These are phyloP conservation scores for Hypsibius dujardini DNA, from an alignment of 1,140 invertebrate genomes.

Conservation along the genomic window DNA sequence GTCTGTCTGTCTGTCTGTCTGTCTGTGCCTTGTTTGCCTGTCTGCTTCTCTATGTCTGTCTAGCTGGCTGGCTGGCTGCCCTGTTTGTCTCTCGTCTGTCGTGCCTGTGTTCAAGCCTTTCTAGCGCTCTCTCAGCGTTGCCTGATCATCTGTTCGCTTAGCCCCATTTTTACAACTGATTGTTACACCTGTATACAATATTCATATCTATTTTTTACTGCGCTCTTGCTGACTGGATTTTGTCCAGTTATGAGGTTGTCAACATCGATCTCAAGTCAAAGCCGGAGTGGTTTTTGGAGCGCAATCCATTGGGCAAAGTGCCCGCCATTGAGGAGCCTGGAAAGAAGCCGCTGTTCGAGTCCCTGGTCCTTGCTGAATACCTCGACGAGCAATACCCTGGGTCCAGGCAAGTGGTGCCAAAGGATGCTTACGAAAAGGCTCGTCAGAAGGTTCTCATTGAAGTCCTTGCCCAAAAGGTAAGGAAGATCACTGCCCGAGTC, in stretches of 20 bases:
- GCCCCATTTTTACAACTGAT: too few species aligned
- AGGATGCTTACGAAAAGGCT: slow-evolving; percentile 32
- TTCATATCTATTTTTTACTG: slow-evolving; percentile 1
- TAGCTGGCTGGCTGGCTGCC: too few species aligned
- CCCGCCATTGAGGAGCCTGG: slow-evolving; percentile 50
- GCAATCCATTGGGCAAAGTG: slow-evolving; percentile 56
- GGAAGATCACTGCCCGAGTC: neutral
- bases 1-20: too few species aligned
- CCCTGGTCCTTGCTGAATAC: slow-evolving; percentile 60
- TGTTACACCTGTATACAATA: neutral
- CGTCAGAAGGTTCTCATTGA: slow-evolving; percentile 31
- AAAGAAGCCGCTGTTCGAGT: slow-evolving; percentile 51
- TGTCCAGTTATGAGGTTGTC: slow-evolving; percentile 54
- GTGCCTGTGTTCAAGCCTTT: too few species aligned
- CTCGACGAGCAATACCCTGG: slow-evolving; percentile 47
- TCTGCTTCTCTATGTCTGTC: too few species aligned
- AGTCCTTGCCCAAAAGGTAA: slow-evolving; percentile 8
- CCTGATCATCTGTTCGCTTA: too few species aligned
- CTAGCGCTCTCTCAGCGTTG: too few species aligned
- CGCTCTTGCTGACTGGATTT: neutral
- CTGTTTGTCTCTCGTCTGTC: too few species aligned
- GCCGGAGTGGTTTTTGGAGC: slow-evolving; percentile 59
- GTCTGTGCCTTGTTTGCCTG: too few species aligned
- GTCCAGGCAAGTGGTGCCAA: slow-evolving; percentile 24
- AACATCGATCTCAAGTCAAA: slow-evolving; percentile 63